phyloP scores from a whole-genome alignment of 2,113 vertebrate genomes.

The Perca fluviatilis region DNA sequence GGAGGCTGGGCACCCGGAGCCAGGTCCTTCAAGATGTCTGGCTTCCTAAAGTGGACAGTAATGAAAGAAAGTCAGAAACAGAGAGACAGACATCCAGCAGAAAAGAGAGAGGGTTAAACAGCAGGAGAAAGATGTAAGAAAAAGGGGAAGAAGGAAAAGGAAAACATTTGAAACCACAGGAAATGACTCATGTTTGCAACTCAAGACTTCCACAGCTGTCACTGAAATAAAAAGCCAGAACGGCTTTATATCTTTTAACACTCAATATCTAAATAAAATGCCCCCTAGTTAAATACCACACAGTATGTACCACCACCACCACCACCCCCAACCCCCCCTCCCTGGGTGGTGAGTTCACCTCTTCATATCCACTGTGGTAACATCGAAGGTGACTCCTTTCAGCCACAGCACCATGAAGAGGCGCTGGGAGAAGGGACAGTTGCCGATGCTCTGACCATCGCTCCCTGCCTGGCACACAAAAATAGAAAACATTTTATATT shows the following conservation, averaged over 20 bases:
- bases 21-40: slow-evolving; percentile 89
- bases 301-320: no score
- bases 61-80: slow-evolving; percentile 6
- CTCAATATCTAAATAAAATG: slow-evolving; percentile 8
- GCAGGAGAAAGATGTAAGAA: not conserved
- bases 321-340: no score
- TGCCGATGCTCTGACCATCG: slow-evolving; percentile 93
- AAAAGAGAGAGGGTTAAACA: not conserved
- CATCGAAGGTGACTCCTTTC: slow-evolving; percentile 93
- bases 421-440: slow-evolving; percentile 95
- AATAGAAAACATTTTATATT: not conserved
- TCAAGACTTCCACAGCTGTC: not conserved
- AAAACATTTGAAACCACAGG: not conserved
- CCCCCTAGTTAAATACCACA: not conserved
- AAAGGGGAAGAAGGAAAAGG: not conserved
- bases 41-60: slow-evolving; percentile 82
- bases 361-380: slow-evolving; percentile 94
- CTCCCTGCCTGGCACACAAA: slow-evolving; percentile 86
- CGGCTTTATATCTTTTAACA: not conserved
- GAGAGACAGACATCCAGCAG: not conserved
- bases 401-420: slow-evolving; percentile 96
- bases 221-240: not conserved
- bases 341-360: slow-evolving; percentile 77
- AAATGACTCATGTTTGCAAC: slow-evolving; percentile 19
- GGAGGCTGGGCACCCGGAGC: slow-evolving; percentile 93